A percentile compares a stretch with the other conserved stretches of the same genome.
Conservation (phyloP, 2,113 vertebrate genomes). For the Apteryx owenii region DNA sequence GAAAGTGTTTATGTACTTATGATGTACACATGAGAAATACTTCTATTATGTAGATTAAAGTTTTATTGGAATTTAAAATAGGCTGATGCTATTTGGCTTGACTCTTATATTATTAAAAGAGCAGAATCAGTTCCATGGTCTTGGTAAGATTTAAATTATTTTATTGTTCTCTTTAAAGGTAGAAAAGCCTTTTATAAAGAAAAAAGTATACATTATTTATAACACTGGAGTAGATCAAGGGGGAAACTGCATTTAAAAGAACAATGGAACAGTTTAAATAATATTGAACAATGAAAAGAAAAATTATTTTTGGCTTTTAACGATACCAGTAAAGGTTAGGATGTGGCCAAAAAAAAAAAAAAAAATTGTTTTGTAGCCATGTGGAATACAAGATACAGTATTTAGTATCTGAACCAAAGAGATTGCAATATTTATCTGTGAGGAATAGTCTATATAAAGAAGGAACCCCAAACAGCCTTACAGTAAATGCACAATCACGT, state of each 20-base stretch:
- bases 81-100: neutral
- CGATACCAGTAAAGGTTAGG: neutral
- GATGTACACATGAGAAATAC: neutral
- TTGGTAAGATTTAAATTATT: neutral
- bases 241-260: neutral
- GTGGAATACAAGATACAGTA: neutral
- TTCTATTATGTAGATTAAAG: neutral
- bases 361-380: neutral
- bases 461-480: neutral
- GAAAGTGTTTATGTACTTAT: neutral
- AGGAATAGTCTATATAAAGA: neutral
- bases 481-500: neutral
- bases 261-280: neutral
- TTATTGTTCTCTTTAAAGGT: neutral
- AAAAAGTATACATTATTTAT: neutral
- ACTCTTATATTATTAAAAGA: neutral
- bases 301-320: neutral
- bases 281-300: neutral
- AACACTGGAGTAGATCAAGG: neutral
- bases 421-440: neutral
- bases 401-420: neutral
- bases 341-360: neutral
- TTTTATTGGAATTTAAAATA: slow-evolving; percentile 28
- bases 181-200: neutral
- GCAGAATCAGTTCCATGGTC: neutral